Evolutionary conservation across 2,113 vertebrate genomes (phyloP).

Genomic region (Esox niger): DNA sequence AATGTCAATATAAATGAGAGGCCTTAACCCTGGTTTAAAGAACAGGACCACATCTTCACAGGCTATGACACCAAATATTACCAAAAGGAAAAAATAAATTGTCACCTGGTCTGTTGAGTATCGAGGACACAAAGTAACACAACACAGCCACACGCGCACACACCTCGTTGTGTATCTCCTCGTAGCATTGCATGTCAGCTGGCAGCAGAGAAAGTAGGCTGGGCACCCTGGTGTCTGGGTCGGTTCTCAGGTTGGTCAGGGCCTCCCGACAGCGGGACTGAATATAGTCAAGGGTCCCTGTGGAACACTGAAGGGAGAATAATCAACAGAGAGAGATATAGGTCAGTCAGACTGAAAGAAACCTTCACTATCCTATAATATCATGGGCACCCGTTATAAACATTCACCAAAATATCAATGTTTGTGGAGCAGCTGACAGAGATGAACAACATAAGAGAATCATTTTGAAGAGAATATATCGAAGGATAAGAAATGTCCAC

Average conservation of each 20-base stretch:
- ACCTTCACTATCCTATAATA: no score
- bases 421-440: no score
- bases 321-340: neutral
- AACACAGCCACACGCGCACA: neutral
- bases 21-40: constrained; percentile 31
- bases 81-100: no score
- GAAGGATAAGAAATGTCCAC: constrained; percentile 45
- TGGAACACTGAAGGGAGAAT: constrained; percentile 77
- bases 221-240: constrained; percentile 63
- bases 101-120: no score
- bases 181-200: constrained; percentile 77
- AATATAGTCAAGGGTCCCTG: constrained; percentile 89
- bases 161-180: constrained; percentile 95
- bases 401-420: no score
- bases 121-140: neutral
- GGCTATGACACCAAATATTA: no score
- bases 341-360: no score
- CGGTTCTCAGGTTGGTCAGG: constrained; percentile 79
- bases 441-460: neutral
- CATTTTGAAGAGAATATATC: no score
- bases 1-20: neutral
- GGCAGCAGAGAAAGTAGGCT: constrained; percentile 80
- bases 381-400: no score
- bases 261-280: constrained; percentile 80
- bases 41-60: neutral